Conservation (phyloP, 1,140 invertebrate genomes). For the Solenopsis invicta region DNA sequence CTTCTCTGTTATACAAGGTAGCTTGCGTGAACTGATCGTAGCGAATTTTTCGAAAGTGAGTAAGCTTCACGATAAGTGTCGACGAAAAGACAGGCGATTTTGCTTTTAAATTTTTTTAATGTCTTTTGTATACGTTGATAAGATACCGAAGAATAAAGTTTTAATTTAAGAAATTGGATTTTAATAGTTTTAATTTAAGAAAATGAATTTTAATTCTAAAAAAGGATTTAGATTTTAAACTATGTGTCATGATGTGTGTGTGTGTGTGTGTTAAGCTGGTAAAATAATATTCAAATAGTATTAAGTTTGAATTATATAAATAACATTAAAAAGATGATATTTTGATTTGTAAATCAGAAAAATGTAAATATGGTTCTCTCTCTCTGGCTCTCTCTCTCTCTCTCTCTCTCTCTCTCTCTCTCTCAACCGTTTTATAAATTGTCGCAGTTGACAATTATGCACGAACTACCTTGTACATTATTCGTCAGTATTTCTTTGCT, state of each 20-base stretch:
- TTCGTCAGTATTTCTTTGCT: background rate
- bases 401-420: too few relatives aligned
- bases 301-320: background rate
- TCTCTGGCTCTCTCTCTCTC: too few relatives aligned
- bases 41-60: conserved; percentile 3
- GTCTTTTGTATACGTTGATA: background rate
- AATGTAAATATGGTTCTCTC: too few relatives aligned
- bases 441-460: background rate
- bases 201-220: background rate
- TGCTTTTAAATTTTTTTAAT: conserved; percentile 3
- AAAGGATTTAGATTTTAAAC: background rate
- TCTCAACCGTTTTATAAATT: too few relatives aligned
- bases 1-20: conserved; percentile 32
- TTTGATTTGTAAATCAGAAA: background rate
- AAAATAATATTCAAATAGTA: background rate
- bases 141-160: background rate
- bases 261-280: background rate
- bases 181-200: background rate
- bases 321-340: background rate
- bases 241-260: background rate
- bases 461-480: conserved; percentile 23
- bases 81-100: background rate
- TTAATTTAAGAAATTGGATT: background rate
- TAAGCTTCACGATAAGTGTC: background rate
- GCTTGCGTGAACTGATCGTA: conserved; percentile 18